Conservation (phyloP, 1,140 invertebrate genomes). For the Monomorium pharaonis region DNA sequence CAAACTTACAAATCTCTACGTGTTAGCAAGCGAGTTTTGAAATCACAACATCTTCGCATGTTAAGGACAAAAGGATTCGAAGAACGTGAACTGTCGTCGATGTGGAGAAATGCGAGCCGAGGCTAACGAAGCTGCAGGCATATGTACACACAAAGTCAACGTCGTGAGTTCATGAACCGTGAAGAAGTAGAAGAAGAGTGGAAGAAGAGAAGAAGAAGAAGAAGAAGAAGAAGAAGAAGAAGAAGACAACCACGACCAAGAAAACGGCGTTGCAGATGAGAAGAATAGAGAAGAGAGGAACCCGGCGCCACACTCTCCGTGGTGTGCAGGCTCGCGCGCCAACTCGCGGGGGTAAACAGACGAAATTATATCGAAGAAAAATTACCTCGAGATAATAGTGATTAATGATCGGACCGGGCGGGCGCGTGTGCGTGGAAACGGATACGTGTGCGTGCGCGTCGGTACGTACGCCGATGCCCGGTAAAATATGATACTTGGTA, state of each 20-base stretch:
- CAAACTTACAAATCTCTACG: background rate
- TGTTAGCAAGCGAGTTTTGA: background rate
- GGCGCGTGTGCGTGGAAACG: slow-evolving; percentile 64
- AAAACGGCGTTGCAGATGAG: background rate
- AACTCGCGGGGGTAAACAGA: slow-evolving; percentile 81
- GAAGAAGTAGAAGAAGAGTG: slow-evolving; percentile 51
- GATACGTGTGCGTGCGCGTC: slow-evolving; percentile 60
- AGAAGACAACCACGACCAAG: background rate
- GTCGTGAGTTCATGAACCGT: slow-evolving; percentile 70
- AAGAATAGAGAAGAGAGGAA: slow-evolving; percentile 53
- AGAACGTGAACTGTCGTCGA: slow-evolving; percentile 62
- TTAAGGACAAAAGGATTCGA: slow-evolving; percentile 21
- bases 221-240: slow-evolving; percentile 52
- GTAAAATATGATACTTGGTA: slow-evolving; percentile 79
- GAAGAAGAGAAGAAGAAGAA: slow-evolving; percentile 33
- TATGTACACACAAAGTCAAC: slow-evolving; percentile 69
- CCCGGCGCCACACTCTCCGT: slow-evolving; percentile 63
- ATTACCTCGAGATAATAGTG: slow-evolving; percentile 83
- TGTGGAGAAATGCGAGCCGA: slow-evolving; percentile 64
- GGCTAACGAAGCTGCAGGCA: slow-evolving; percentile 72
- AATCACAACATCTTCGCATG: background rate
- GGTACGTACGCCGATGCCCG: slow-evolving; percentile 70
- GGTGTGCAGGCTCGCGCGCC: slow-evolving; percentile 73
- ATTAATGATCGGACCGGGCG: slow-evolving; percentile 78
- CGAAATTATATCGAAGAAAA: slow-evolving; percentile 83